phyloP scores from a whole-genome alignment of 92 coral and sea anemone genomes.

The Diadumene lineata region DNA sequence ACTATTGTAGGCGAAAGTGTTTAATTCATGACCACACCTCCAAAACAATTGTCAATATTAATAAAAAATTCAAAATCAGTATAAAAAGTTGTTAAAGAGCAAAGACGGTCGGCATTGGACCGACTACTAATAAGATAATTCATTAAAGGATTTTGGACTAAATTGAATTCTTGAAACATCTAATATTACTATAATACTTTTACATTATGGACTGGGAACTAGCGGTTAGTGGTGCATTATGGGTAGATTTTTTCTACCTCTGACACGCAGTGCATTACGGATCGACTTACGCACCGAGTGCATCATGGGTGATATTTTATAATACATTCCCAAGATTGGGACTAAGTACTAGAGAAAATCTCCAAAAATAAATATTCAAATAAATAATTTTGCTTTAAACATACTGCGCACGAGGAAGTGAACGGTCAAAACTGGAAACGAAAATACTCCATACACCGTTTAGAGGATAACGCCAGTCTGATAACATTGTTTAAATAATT shows the following conservation, averaged over 20 bases:
- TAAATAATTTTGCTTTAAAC: conserved; percentile 14
- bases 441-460: conserved; percentile 10
- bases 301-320: conserved; percentile 25
- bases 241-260: conserved; percentile 15
- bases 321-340: conserved; percentile 20
- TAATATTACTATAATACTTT: conserved; percentile 11
- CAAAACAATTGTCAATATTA: conserved; percentile 35
- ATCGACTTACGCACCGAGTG: conserved; percentile 20
- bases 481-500: conserved; percentile 1
- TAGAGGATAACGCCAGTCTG: conserved; percentile 11
- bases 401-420: conserved; percentile 12
- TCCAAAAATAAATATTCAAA: conserved; percentile 22
- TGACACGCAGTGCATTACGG: conserved; percentile 15
- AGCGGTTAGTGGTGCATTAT: conserved; percentile 26
- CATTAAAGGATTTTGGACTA: conserved; percentile 9
- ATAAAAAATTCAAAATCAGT: conserved; percentile 43
- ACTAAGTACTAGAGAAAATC: conserved; percentile 23
- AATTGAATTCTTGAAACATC: conserved; percentile 8
- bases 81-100: conserved; percentile 33
- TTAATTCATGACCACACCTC: conserved; percentile 38
- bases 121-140: conserved; percentile 25
- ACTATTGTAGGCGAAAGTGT: conserved; percentile 33
- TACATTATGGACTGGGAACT: conserved; percentile 9
- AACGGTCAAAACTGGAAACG: conserved; percentile 12
- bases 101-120: background rate